These are phyloP conservation scores for Callosobruchus maculatus DNA, from an alignment of 2,888 invertebrate genomes.

Conservation along the genomic window DNA sequence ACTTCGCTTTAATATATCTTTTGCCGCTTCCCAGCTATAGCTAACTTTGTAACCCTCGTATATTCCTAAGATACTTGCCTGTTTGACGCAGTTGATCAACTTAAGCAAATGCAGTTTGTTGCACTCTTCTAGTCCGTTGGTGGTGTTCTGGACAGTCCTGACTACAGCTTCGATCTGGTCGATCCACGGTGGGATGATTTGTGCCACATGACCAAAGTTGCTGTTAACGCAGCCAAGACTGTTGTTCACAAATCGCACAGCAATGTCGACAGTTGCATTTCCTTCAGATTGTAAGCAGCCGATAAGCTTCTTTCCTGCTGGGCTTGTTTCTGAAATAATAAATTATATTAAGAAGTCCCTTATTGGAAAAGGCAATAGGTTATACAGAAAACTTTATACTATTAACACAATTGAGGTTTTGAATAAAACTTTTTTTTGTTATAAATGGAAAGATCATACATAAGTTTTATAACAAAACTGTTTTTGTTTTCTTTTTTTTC, in stretches of 20 bases:
- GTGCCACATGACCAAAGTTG: not conserved
- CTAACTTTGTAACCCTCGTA: too few species aligned
- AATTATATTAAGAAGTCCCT: too few species aligned
- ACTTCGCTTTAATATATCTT: too few species aligned
- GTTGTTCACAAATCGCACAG: not conserved
- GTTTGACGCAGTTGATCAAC: not conserved
- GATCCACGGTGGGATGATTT: not conserved
- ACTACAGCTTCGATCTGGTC: not conserved
- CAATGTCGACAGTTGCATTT: not conserved
- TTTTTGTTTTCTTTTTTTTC: too few species aligned
- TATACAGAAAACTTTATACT: too few species aligned
- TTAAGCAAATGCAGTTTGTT: not conserved
- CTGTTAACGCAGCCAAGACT: not conserved
- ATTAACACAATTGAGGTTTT: too few species aligned
- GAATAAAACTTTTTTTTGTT: too few species aligned
- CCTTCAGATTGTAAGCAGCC: not conserved
- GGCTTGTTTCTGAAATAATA: not conserved
- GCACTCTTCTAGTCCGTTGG: not conserved
- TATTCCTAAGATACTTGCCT: not conserved
- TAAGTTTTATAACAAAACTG: too few species aligned
- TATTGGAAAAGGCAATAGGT: too few species aligned
- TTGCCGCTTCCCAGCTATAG: too few species aligned
- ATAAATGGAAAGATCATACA: too few species aligned
- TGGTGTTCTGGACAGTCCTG: not conserved
- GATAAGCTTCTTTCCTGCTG: constrained; percentile 1